These are phyloP conservation scores for Bubalus kerabau DNA, from an alignment of 2,113 vertebrate genomes.

Conservation along the genomic window DNA sequence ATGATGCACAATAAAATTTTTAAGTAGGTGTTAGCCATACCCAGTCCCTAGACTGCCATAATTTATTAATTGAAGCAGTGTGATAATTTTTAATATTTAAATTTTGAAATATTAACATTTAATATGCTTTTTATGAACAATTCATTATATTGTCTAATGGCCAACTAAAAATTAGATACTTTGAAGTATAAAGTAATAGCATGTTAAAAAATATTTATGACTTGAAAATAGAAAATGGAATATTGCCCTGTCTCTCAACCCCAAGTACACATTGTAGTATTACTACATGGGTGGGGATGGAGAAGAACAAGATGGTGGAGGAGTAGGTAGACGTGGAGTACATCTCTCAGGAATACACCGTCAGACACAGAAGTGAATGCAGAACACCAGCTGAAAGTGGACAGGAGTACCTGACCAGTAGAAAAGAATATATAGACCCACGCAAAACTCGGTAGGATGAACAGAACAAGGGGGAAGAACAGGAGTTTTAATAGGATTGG, in stretches of 20 bases:
- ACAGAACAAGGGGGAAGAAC: background rate
- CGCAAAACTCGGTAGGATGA: rapidly evolving
- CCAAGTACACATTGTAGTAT: background rate
- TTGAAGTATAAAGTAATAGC: background rate
- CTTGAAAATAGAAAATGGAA: background rate
- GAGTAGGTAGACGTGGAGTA: background rate
- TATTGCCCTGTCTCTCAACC: background rate
- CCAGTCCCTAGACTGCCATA: background rate
- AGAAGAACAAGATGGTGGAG: background rate
- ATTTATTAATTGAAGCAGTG: background rate
- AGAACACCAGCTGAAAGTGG: background rate
- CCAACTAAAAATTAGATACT: background rate
- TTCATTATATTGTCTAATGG: background rate
- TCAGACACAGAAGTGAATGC: background rate
- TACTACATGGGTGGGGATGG: background rate
- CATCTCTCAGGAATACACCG: background rate
- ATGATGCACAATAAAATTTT: background rate
- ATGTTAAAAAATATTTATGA: background rate
- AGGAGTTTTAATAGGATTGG: background rate
- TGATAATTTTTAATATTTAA: background rate
- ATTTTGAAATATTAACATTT: background rate
- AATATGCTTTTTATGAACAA: background rate
- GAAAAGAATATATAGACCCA: background rate
- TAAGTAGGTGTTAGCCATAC: background rate
- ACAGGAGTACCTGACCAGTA: background rate